Conservation (phyloP, 2,113 vertebrate species). For the Chascanopsetta lugubris region DNA sequence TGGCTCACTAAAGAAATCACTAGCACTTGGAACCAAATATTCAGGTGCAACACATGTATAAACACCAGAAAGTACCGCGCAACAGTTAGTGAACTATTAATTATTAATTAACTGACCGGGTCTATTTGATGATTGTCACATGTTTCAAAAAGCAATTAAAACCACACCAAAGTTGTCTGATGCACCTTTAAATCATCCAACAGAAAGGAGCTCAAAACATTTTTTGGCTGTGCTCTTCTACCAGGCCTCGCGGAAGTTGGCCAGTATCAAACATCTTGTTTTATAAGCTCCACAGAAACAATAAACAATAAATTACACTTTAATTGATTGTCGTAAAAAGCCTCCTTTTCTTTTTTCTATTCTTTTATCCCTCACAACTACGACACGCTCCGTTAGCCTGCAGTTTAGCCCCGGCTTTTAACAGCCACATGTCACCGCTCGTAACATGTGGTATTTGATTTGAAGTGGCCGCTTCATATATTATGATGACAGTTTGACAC, state of each 20-base stretch:
- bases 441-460: conserved; percentile 53
- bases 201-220: not conserved
- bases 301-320: conserved; percentile 41
- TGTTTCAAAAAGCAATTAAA: too few relatives aligned
- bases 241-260: not conserved
- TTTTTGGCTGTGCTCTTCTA: not conserved
- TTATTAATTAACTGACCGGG: too few relatives aligned
- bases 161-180: too few relatives aligned
- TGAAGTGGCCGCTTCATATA: conserved; percentile 43
- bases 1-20: too few relatives aligned
- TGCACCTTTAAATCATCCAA: too few relatives aligned
- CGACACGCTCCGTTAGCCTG: conserved; percentile 49
- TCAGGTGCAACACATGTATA: too few relatives aligned
- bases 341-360: conserved; percentile 55
- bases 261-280: conserved; percentile 27
- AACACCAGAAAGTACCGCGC: too few relatives aligned
- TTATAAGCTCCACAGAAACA: conserved; percentile 33
- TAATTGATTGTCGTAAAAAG: conserved; percentile 58
- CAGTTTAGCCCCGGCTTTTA: conserved; percentile 49
- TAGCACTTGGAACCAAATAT: too few relatives aligned
- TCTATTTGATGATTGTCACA: too few relatives aligned
- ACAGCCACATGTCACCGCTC: conserved; percentile 24
- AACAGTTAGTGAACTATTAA: too few relatives aligned
- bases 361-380: too few relatives aligned
- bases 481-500: conserved; percentile 53